Conservation (phyloP, 1,140 invertebrate species). For the Pachypsylla venusta region DNA sequence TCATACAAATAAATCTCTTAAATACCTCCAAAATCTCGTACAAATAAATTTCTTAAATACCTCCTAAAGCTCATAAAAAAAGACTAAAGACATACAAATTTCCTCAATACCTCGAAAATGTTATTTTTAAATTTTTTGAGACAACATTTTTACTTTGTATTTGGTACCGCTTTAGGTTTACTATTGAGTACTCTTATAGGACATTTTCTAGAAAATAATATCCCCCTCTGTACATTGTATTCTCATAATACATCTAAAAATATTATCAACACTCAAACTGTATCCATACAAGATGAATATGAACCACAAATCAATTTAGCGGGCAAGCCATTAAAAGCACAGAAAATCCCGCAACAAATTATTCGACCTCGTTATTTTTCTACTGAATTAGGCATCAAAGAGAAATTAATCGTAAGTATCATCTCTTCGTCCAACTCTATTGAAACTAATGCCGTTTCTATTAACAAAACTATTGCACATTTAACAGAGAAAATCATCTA, state of each 20-base stretch:
- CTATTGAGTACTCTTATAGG: slow-evolving; percentile 15
- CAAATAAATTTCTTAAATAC: no score
- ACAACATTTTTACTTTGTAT: slow-evolving; percentile 17
- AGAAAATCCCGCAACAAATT: slow-evolving; percentile 36
- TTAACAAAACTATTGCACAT: slow-evolving; percentile 65
- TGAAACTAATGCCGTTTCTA: slow-evolving; percentile 47
- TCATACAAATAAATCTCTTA: no score
- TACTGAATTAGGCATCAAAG: slow-evolving; percentile 77
- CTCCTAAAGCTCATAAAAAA: no score
- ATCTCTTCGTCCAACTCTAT: slow-evolving; percentile 56
- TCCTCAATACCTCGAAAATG: background rate
- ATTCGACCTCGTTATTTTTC: slow-evolving; percentile 78
- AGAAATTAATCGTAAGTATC: slow-evolving; percentile 75
- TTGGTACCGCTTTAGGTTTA: slow-evolving; percentile 18
- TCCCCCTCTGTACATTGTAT: slow-evolving; percentile 13
- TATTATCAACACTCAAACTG: slow-evolving; percentile 13
- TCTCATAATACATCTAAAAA: slow-evolving; percentile 17
- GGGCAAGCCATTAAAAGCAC: slow-evolving; percentile 35
- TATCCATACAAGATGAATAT: slow-evolving; percentile 33
- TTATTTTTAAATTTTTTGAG: slow-evolving; percentile 14
- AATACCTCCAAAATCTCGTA: no score
- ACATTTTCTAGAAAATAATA: slow-evolving; percentile 15
- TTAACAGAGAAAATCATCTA: slow-evolving; percentile 61
- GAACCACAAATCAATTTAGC: slow-evolving; percentile 39
- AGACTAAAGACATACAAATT: no score